These are phyloP conservation scores for Vimba vimba DNA, from an alignment of 2,113 vertebrate species.

Conservation along the genomic window DNA sequence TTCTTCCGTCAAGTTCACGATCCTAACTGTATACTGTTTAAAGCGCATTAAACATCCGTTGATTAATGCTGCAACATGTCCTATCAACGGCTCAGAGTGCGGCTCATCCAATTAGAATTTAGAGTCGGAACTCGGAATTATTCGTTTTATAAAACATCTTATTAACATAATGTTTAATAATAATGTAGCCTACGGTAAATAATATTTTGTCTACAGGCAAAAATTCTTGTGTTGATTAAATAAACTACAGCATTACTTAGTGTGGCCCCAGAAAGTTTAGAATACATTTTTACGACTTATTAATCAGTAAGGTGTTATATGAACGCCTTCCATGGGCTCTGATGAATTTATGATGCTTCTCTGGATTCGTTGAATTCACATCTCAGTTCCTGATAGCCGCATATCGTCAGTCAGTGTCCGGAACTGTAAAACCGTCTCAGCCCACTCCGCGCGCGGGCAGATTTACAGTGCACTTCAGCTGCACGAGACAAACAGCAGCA, in stretches of 20 bases:
- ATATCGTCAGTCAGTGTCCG: conserved; percentile 18
- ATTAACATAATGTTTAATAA: not conserved
- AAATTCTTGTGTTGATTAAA: not conserved
- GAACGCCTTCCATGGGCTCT: not conserved
- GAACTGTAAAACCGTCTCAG: conserved; percentile 26
- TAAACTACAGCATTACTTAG: not conserved
- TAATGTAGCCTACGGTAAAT: not conserved
- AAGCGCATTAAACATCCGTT: no score
- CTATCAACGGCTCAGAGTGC: not conserved
- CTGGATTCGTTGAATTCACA: conserved; percentile 30
- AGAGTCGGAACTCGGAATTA: not conserved
- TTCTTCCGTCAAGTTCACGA: not conserved
- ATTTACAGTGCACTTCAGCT: conserved; percentile 48
- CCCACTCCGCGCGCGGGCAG: conserved; percentile 30
- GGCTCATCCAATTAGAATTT: not conserved
- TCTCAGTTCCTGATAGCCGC: conserved; percentile 30
- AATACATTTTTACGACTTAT: not conserved
- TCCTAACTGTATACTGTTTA: not conserved
- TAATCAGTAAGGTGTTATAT: not conserved
- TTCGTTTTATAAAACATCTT: not conserved
- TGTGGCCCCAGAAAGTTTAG: not conserved
- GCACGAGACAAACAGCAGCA: conserved; percentile 52
- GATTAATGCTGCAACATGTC: not conserved
- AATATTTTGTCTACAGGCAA: not conserved
- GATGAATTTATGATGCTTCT: conserved; percentile 30